Base-by-base conservation (phyloP, 1,140 invertebrate species). In the Meteorus sp. region DNA sequence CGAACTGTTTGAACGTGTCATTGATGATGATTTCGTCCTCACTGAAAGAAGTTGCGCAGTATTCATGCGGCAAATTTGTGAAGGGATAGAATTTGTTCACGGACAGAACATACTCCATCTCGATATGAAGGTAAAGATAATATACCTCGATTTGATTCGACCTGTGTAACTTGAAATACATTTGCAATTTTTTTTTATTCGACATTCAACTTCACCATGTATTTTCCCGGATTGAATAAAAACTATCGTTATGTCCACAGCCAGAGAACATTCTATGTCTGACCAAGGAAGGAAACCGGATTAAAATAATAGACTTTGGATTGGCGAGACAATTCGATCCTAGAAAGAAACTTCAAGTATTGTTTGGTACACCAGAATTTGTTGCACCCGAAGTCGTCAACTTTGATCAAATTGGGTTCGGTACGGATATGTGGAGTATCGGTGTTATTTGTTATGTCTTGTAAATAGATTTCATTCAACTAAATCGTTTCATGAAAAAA, bases 341-440 rank as follows among this genome's bases (percentile, higher is more conserved):
- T 0, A 86, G 87, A 56, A 95, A 95, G 80, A 95, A 97, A 68
- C 80, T 99, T 3, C 84, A 92, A 76, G 91, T 97, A 1, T 80
- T 98, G 31, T 98, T 98, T 76, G 96, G 96, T n/a, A 99, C 96
- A 2, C 95, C 96, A 0, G 97, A 99, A 80, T 99, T 99, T 79
- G 95, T 98, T 6, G 95, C 96, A 0, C 97, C 97, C 0, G 97
- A 99, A 85, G 95, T 99, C 5, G 94, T 99, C 0, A 98, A 98
- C 80, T 99, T 97, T 79, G 96, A 99, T 73, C 89, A 91, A 75
- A 96, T 99, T 65, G 89, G 92, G 41, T 96, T 90, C 74, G 89
- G 89, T 4, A 98, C 95, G 0, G 96, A 99, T 71, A 95, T 98
- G 92, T 99, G 97, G 97, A 96, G 93, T 41, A 88, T 98, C 27